Percentiles rank a stretch among this genome's conserved stretches.
These are phyloP conservation scores for Vulpes ferrilata DNA, from an alignment of 2,113 vertebrate genomes.

Conservation along the genomic window DNA sequence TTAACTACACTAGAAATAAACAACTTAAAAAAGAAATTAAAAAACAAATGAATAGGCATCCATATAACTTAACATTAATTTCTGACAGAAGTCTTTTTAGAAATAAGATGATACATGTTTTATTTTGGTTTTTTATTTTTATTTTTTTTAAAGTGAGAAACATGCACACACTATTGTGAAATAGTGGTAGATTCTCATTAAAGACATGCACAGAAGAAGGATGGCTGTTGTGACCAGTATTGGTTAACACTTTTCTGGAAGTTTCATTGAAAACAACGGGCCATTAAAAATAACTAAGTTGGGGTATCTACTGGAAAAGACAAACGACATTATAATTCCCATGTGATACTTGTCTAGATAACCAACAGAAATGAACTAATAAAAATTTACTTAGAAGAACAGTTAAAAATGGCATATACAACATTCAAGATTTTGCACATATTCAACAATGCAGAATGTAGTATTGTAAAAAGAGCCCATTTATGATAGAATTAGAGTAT, in stretches of 20 bases:
- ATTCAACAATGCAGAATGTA: background rate
- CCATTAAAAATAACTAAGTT: background rate
- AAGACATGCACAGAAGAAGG: background rate
- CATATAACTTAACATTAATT: conserved; percentile 3
- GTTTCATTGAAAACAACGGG: background rate
- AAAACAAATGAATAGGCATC: background rate
- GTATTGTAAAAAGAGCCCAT: background rate
- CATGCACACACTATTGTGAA: background rate
- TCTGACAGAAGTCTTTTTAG: background rate
- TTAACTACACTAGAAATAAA: background rate
- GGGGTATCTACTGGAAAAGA: background rate
- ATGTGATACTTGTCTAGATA: background rate
- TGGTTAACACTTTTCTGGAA: background rate
- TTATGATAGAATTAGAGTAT: background rate
- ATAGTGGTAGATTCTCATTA: background rate
- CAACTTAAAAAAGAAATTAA: background rate
- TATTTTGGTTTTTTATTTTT: background rate
- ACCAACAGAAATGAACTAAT: background rate
- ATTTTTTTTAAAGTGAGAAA: background rate
- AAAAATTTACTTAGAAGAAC: background rate
- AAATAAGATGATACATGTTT: background rate
- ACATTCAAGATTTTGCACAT: background rate
- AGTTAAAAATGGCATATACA: background rate
- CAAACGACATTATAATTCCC: background rate
- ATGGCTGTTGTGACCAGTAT: background rate